Percentiles rank a stretch among this genome's conserved stretches.
Conservation (phyloP, 2,888 invertebrate species). For the Uropetala carovei region DNA sequence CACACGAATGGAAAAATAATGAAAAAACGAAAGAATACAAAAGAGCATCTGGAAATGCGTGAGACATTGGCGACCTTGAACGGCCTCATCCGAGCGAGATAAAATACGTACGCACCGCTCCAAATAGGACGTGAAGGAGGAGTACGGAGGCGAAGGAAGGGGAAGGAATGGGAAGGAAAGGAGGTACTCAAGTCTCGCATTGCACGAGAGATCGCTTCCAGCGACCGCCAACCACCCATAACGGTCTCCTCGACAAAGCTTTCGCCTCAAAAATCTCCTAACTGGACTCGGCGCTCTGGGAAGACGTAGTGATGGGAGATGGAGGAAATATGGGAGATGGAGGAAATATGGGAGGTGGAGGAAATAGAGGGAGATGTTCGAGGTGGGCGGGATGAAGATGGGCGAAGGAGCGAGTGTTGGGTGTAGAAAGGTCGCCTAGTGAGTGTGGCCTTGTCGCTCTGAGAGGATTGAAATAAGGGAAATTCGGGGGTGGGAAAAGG, state of each 20-base stretch:
- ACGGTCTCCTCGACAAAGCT: conserved; percentile 12
- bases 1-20: neutral
- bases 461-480: neutral
- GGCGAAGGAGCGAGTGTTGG: neutral
- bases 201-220: neutral
- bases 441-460: conserved; percentile 9
- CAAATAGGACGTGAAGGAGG: conserved; percentile 1
- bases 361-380: too few relatives aligned
- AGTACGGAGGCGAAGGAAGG: neutral
- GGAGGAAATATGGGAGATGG: too few relatives aligned
- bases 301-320: too few relatives aligned
- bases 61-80: conserved; percentile 1
- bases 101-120: neutral
- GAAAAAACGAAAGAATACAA: neutral
- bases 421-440: neutral
- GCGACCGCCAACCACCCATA: neutral
- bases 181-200: too few relatives aligned
- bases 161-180: too few relatives aligned
- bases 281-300: neutral
- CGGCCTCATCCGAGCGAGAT: conserved; percentile 24
- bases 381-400: neutral
- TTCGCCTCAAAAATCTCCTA: conserved; percentile 25
- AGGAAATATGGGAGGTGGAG: too few relatives aligned
- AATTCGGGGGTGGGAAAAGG: too few relatives aligned
- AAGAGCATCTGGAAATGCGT: neutral